Evolutionary conservation across 2,797 vertebrate species (phyloP).

Genomic region (Danio albolineatus): DNA sequence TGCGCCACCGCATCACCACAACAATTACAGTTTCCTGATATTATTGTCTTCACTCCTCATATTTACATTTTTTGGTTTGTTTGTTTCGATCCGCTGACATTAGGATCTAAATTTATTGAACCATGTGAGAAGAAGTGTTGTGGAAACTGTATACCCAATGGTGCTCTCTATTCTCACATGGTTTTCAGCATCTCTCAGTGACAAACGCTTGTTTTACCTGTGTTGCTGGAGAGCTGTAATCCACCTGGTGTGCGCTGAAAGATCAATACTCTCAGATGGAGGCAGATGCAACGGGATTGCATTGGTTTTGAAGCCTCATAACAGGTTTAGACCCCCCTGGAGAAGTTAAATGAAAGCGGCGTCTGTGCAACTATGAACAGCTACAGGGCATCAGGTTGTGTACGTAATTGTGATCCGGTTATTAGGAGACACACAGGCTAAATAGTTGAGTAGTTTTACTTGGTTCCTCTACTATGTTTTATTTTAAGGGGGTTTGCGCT

Average conservation of each 20-base stretch:
- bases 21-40: too few relatives aligned
- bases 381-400: neutral
- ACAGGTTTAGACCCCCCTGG: conserved; percentile 31
- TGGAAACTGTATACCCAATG: conserved; percentile 19
- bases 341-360: conserved; percentile 25
- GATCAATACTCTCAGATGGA: conserved; percentile 52
- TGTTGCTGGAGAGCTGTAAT: conserved; percentile 43
- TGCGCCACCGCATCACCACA: too few relatives aligned
- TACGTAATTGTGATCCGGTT: conserved; percentile 4
- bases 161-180: conserved; percentile 32
- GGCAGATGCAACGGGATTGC: conserved; percentile 38
- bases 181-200: conserved; percentile 16
- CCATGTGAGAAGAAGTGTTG: conserved; percentile 30
- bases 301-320: conserved; percentile 48
- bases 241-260: conserved; percentile 21
- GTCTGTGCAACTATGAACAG: neutral
- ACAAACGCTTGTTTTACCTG: conserved; percentile 48
- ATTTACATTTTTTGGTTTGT: neutral
- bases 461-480: too few relatives aligned
- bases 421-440: neutral
- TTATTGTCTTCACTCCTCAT: neutral
- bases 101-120: conserved; percentile 8
- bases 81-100: conserved; percentile 41
- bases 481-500: too few relatives aligned
- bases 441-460: too few relatives aligned